Evolutionary conservation across 2,888 invertebrate genomes (phyloP).

Genomic region (Athalia cordata): DNA sequence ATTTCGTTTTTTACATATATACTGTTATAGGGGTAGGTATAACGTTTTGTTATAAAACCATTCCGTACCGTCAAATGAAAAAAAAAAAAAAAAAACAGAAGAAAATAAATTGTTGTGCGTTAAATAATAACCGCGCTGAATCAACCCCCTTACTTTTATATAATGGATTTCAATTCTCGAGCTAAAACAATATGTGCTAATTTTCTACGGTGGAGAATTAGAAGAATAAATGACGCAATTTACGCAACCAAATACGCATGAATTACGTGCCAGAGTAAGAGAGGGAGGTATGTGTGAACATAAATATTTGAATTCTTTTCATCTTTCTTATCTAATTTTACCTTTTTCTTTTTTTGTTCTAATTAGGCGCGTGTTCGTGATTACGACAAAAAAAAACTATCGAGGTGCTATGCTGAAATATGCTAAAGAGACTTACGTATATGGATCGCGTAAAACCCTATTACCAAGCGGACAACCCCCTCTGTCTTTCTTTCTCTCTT

Average conservation of each 20-base stretch:
- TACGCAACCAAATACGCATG: background rate
- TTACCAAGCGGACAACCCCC: conserved; percentile 38
- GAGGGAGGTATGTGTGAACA: background rate
- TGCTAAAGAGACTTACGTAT: conserved; percentile 42
- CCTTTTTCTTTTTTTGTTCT: background rate
- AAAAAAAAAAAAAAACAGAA: too few species aligned
- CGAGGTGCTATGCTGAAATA: conserved; percentile 36
- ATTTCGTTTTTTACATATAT: background rate
- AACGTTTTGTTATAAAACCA: too few species aligned
- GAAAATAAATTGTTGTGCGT: too few species aligned
- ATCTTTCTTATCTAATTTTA: background rate
- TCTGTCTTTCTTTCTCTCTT: background rate
- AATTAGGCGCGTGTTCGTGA: background rate
- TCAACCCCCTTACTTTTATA: too few species aligned
- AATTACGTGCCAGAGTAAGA: conserved; percentile 36
- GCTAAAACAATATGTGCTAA: too few species aligned
- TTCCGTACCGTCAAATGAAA: too few species aligned
- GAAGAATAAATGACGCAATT: background rate
- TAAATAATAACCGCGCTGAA: too few species aligned
- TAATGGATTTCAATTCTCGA: too few species aligned
- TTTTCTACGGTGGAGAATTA: too few species aligned
- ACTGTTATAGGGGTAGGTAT: too few species aligned
- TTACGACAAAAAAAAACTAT: background rate
- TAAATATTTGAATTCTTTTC: background rate
- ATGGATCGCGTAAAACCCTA: conserved; percentile 42